Evolutionary conservation across 2,797 vertebrate species (phyloP).

Genomic region (Sorex maritimensis): DNA sequence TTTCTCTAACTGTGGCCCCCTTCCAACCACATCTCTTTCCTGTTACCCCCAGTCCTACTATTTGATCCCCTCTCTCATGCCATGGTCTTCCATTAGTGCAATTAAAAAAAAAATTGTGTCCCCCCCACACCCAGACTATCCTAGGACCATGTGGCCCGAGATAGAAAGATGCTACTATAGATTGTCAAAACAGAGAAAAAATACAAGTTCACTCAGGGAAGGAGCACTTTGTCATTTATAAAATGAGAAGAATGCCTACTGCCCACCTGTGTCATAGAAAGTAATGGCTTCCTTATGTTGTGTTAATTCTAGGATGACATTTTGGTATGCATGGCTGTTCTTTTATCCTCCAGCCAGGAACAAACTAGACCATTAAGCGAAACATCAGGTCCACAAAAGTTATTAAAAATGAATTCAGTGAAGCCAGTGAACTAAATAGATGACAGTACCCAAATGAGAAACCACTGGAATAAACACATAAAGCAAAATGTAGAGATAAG

Average conservation of each 20-base stretch:
- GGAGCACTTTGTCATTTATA: neutral
- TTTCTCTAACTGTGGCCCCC: too few relatives aligned
- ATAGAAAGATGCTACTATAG: too few relatives aligned
- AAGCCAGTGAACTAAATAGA: neutral
- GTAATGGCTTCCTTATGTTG: neutral
- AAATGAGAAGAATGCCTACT: neutral
- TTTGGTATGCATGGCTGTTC: neutral
- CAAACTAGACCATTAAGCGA: constrained; percentile 68
- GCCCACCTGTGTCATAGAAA: neutral
- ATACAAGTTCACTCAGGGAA: neutral
- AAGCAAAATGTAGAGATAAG: neutral
- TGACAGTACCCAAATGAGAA: constrained; percentile 63
- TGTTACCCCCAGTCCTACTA: too few relatives aligned
- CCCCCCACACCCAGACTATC: too few relatives aligned
- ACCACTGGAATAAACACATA: neutral
- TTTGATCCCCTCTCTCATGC: too few relatives aligned
- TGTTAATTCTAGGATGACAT: neutral
- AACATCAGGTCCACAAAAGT: neutral
- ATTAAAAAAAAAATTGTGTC: too few relatives aligned
- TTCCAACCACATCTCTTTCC: too few relatives aligned
- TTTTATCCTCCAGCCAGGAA: constrained; percentile 1
- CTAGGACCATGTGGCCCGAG: too few relatives aligned
- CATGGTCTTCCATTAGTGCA: too few relatives aligned
- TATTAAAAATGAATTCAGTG: neutral
- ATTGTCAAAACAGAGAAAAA: neutral